A percentile compares a stretch with the other conserved stretches of the same genome.
Conservation (phyloP, 1,140 invertebrate genomes). For the Palaemon carinicauda region DNA sequence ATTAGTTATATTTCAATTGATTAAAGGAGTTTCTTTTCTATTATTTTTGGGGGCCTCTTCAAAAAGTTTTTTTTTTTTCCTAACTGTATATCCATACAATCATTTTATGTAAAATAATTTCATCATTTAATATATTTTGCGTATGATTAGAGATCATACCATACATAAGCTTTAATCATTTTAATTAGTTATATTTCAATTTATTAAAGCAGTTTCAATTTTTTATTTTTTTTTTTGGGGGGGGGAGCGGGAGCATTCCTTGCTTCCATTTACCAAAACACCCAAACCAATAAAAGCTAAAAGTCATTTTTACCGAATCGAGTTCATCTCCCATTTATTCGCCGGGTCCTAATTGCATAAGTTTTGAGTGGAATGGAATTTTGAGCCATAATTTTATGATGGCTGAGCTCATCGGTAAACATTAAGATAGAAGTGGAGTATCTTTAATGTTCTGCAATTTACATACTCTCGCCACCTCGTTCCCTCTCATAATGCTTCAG, state of each 20-base stretch:
- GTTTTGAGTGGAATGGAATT: background rate
- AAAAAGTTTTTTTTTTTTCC: no score
- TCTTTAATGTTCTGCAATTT: constrained; percentile 6
- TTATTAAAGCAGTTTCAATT: no score
- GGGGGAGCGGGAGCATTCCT: no score
- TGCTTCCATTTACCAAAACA: no score
- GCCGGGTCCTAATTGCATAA: background rate
- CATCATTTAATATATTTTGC: background rate
- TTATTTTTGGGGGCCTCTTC: no score
- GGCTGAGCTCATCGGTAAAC: constrained; percentile 14
- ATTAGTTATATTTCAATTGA: no score
- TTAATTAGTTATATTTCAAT: no score
- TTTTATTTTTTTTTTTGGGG: no score
- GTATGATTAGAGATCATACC: background rate
- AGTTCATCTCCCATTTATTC: background rate
- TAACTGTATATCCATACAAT: background rate
- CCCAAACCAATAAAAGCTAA: no score
- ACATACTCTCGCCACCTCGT: background rate
- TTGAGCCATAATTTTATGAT: background rate
- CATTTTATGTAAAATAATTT: background rate
- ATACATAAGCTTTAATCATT: no score
- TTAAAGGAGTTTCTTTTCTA: no score
- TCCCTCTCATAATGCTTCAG: background rate
- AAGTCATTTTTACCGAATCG: no score
- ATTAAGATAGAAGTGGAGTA: constrained; percentile 3